Evolutionary conservation across 2,797 vertebrate genomes (phyloP).

Genomic region (Pangasius djambal): DNA sequence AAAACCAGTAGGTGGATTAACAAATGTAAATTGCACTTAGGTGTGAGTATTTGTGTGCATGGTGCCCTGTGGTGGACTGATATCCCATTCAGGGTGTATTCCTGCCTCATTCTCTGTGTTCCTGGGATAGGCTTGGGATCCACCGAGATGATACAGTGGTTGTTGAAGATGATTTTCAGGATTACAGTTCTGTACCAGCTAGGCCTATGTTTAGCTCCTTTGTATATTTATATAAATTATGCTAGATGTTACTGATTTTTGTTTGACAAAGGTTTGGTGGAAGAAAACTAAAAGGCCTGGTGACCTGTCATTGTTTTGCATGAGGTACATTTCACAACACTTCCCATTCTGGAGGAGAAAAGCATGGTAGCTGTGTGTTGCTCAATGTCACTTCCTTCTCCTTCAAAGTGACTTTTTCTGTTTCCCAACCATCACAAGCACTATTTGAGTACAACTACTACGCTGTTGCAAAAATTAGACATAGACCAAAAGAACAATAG

Average conservation of each 20-base stretch:
- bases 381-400: slow-evolving; percentile 78
- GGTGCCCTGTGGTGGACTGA: background rate
- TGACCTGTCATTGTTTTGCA: slow-evolving; percentile 67
- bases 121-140: background rate
- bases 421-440: slow-evolving; percentile 62
- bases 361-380: slow-evolving; percentile 70
- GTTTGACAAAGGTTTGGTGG: slow-evolving; percentile 18
- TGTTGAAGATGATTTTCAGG: background rate
- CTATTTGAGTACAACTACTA: slow-evolving; percentile 30
- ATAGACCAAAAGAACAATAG: slow-evolving; percentile 58
- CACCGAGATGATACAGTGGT: background rate
- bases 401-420: slow-evolving; percentile 60
- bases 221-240: background rate
- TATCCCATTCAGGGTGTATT: background rate
- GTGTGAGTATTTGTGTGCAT: slow-evolving; percentile 6
- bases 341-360: slow-evolving; percentile 69
- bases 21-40: background rate
- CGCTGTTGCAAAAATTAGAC: background rate
- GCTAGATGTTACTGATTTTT: slow-evolving; percentile 34
- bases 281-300: slow-evolving; percentile 26
- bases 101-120: background rate
- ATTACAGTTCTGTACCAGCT: background rate
- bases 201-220: background rate
- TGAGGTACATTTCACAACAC: slow-evolving; percentile 73
- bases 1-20: slow-evolving; percentile 1